Evolutionary conservation across 1,140 invertebrate species (phyloP).

Genomic region (Glossosoma conforme): DNA sequence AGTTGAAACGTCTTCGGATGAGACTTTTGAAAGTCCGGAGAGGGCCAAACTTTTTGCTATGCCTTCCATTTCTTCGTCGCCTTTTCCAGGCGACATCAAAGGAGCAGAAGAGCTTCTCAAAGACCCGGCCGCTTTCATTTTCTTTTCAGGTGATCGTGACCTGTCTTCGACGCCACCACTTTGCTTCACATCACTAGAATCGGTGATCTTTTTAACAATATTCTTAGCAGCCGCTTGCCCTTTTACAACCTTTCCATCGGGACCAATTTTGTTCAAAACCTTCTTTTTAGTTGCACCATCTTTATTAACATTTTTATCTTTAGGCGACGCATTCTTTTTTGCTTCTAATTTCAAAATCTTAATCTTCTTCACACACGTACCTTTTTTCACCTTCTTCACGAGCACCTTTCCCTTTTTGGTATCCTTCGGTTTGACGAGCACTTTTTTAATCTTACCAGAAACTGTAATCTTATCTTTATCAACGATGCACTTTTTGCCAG

Average conservation of each 20-base stretch:
- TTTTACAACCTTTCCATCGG: no score
- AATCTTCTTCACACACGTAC: not conserved
- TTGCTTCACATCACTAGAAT: no score
- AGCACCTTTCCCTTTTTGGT: not conserved
- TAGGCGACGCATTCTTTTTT: not conserved
- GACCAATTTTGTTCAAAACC: no score
- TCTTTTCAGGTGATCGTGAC: slow-evolving; percentile 28
- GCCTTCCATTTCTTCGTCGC: slow-evolving; percentile 13
- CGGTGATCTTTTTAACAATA: no score
- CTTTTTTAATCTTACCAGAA: not conserved
- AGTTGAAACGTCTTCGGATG: slow-evolving; percentile 16
- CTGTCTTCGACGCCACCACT: no score
- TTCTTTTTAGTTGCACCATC: no score
- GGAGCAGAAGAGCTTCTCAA: slow-evolving; percentile 28
- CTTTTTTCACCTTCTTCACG: slow-evolving; percentile 9
- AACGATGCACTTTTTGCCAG: not conserved
- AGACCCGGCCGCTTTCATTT: slow-evolving; percentile 12
- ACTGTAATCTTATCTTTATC: slow-evolving; percentile 2
- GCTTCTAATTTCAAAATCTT: not conserved
- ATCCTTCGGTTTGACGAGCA: slow-evolving; percentile 1
- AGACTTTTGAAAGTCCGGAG: slow-evolving; percentile 13
- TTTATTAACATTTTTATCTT: not conserved
- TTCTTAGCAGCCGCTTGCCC: no score
- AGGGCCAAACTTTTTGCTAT: not conserved
- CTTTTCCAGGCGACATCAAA: slow-evolving; percentile 15